Evolutionary conservation across 2,797 vertebrate species (phyloP), one percentile per base, ranked within the genome.

Genomic region (Cryptoblepharus egeriae): DNA sequence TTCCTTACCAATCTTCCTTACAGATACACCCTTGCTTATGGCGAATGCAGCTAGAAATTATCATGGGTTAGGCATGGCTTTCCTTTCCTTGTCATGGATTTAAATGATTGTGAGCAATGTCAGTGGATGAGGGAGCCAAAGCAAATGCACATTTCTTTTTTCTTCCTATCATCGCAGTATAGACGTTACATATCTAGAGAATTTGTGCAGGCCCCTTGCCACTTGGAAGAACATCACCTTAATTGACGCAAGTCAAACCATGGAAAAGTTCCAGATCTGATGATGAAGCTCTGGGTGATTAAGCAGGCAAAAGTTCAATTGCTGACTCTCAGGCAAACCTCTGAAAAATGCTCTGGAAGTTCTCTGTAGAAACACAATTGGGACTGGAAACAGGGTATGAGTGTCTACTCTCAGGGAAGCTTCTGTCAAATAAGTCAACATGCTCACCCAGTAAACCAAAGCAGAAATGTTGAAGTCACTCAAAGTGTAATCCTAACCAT

Each of bases 361-460:
- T 87, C 58, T 15, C 75, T 82, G 70, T 37, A 20, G 83, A 64
- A 6, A 73, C 82, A 75, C 86, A n/a, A 39, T 10, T 3, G 42
- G 75, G 84, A 79, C 78, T 3, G 57, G 37, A 87, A 87, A 65
- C 82, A 74, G n/a, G n/a, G n/a, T n/a, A n/a, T n/a, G n/a, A n/a
- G n/a, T n/a, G n/a, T n/a, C n/a, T n/a, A n/a, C n/a, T n/a, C n/a
- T n/a, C n/a, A n/a, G n/a, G n/a, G n/a, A n/a, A n/a, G n/a, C n/a
- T n/a, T n/a, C n/a, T n/a, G n/a, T n/a, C n/a, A n/a, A n/a, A n/a
- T n/a, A n/a, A n/a, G n/a, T n/a, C n/a, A n/a, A n/a, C n/a, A n/a
- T n/a, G n/a, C n/a, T n/a, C n/a, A n/a, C n/a, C n/a, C n/a, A n/a
- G n/a, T n/a, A n/a, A n/a, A n/a, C n/a, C 18, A 57, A 57, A 57